Evolutionary conservation across 1,140 invertebrate genomes (phyloP).

Genomic region (Drosophila aff.): DNA sequence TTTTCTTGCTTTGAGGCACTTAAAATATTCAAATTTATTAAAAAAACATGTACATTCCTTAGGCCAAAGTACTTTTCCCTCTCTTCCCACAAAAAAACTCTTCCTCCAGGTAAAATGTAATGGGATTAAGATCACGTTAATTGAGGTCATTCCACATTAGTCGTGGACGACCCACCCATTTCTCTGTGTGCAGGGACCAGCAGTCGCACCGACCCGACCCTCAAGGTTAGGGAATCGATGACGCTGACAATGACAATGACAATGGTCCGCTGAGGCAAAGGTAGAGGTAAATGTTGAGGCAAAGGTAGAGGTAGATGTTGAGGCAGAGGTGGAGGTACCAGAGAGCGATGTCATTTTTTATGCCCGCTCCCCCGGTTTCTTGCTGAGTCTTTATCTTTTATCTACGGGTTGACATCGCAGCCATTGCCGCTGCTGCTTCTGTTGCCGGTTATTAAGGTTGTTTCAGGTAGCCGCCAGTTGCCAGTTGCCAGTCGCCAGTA

Average conservation of each 20-base stretch:
- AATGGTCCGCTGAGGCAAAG: constrained; percentile 17
- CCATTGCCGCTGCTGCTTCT: constrained; percentile 38
- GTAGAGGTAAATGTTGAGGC: neutral
- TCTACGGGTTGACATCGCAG: constrained; percentile 69
- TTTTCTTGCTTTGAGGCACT: neutral
- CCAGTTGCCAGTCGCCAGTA: constrained; percentile 4
- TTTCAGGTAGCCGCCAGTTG: constrained; percentile 61
- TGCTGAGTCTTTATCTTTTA: constrained; percentile 60
- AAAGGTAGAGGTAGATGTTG: neutral
- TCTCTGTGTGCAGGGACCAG: constrained; percentile 28
- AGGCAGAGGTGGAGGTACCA: constrained; percentile 4
- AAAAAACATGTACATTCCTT: neutral
- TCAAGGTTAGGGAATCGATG: constrained; percentile 43
- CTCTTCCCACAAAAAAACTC: constrained; percentile 1
- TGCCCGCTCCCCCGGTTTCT: constrained; percentile 31
- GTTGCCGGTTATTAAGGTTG: constrained; percentile 36
- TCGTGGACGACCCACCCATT: constrained; percentile 15
- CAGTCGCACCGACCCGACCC: constrained; percentile 23
- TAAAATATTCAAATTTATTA: neutral
- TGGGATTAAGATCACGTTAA: constrained; percentile 39
- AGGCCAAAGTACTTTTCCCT: neutral
- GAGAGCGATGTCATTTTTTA: constrained; percentile 63
- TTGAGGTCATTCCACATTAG: constrained; percentile 31
- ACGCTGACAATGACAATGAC: constrained; percentile 44
- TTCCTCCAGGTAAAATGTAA: constrained; percentile 20